Conservation (phyloP, 2,113 vertebrate species). For the Chitala chitala region DNA sequence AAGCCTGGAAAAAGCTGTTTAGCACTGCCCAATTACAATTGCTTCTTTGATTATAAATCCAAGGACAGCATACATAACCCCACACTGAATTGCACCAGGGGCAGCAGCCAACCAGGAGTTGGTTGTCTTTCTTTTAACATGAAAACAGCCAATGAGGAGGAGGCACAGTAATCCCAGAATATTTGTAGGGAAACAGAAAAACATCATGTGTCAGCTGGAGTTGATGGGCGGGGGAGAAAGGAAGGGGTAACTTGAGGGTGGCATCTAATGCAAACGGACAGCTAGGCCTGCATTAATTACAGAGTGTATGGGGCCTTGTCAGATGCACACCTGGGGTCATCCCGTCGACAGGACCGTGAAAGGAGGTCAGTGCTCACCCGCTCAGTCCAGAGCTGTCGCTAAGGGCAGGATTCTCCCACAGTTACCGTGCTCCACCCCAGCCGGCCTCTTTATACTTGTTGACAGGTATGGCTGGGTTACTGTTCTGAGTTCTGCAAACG, state of each 20-base stretch:
- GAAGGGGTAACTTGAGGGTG: not conserved
- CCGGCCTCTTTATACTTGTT: not conserved
- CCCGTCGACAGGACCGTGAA: conserved; percentile 1
- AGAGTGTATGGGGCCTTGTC: not conserved
- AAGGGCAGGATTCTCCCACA: not conserved
- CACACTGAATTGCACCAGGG: not conserved
- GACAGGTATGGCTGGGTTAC: not conserved
- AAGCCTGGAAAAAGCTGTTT: not conserved
- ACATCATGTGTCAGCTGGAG: not conserved
- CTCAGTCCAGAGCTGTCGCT: not conserved
- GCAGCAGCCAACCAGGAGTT: not conserved
- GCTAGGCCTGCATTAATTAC: conserved; percentile 18
- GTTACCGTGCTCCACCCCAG: not conserved
- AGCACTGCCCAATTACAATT: not conserved
- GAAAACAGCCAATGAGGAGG: no score
- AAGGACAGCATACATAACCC: not conserved
- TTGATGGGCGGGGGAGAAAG: not conserved
- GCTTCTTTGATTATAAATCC: not conserved
- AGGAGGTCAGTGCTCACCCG: conserved; percentile 21
- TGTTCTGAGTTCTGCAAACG: no score
- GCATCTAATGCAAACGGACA: conserved; percentile 18
- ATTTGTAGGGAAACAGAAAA: conserved; percentile 1
- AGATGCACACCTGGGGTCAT: conserved; percentile 28
- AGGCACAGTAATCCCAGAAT: not conserved
- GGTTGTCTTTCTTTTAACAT: not conserved